Evolutionary conservation across 2,113 vertebrate species (phyloP).

Genomic region (Sorex araneus): DNA sequence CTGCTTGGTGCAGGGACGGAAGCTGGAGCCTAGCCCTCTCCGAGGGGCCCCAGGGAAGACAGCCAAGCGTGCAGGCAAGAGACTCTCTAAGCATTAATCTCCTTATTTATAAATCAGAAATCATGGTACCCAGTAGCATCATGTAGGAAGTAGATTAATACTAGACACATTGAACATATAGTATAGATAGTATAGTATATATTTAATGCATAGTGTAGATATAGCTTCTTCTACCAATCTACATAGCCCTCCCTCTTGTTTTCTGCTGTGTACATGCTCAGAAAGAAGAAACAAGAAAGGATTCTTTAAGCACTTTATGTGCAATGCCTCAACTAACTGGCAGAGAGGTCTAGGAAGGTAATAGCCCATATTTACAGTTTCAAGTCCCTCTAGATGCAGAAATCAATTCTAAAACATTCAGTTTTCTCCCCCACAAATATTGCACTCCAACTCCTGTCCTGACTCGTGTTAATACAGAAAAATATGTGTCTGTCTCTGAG

Average conservation of each 20-base stretch:
- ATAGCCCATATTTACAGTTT: background rate
- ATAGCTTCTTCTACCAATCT: too few relatives aligned
- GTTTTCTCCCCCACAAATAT: background rate
- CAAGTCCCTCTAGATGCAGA: background rate
- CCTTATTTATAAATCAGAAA: too few relatives aligned
- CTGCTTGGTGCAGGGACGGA: too few relatives aligned
- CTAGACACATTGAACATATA: too few relatives aligned
- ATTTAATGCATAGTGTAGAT: background rate
- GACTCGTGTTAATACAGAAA: background rate
- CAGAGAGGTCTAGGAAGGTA: background rate
- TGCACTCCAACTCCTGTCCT: background rate
- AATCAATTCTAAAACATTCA: slow-evolving; percentile 6
- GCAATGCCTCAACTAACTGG: background rate
- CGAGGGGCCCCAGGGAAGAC: too few relatives aligned
- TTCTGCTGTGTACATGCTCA: background rate
- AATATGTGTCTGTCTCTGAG: background rate
- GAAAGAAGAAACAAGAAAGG: slow-evolving; percentile 44
- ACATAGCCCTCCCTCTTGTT: background rate
- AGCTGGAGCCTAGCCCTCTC: too few relatives aligned
- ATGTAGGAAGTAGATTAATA: background rate
- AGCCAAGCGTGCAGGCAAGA: too few relatives aligned
- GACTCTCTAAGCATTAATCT: too few relatives aligned
- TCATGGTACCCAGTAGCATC: background rate
- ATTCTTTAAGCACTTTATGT: background rate
- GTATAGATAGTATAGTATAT: background rate